Percentiles rank a stretch among this genome's conserved stretches.
phyloP scores from a whole-genome alignment of 2,888 invertebrate species.

The Punctoribates punctum region DNA sequence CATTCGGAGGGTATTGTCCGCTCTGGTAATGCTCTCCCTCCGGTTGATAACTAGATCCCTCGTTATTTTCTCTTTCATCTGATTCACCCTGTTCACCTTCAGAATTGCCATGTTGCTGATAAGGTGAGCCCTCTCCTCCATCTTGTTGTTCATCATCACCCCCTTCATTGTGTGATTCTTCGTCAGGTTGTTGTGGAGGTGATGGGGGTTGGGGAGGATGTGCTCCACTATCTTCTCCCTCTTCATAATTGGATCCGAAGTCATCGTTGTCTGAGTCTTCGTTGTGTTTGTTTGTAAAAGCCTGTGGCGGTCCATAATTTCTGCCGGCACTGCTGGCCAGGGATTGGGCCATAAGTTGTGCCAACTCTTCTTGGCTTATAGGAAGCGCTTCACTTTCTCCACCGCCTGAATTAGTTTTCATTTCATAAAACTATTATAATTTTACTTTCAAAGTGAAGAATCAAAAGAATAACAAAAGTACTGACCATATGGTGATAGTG shows the following conservation, averaged over 20 bases:
- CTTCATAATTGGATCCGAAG: conserved; percentile 8
- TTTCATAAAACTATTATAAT: background rate
- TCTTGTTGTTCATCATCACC: background rate
- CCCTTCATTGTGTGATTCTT: background rate
- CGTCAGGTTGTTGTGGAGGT: background rate
- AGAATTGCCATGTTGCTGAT: conserved; percentile 9
- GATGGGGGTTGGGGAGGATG: conserved; percentile 20
- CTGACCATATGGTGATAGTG: background rate
- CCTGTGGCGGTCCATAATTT: conserved; percentile 26
- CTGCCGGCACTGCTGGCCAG: conserved; percentile 24
- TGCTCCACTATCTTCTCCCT: background rate
- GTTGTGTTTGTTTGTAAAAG: background rate
- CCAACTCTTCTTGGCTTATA: conserved; percentile 42
- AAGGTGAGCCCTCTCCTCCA: background rate
- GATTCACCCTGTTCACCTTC: background rate
- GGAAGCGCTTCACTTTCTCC: conserved; percentile 36
- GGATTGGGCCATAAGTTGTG: conserved; percentile 42
- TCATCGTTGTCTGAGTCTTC: background rate
- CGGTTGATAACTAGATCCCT: background rate
- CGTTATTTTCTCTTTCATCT: background rate
- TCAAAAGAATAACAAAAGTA: background rate
- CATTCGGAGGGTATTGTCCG: conserved; percentile 13
- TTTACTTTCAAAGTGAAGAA: background rate
- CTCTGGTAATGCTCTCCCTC: conserved; percentile 5
- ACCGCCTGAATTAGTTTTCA: background rate